Percentiles rank a stretch among this genome's conserved stretches.
Evolutionary conservation across 2,888 invertebrate species (phyloP).

Genomic region (Tholera decimalis): DNA sequence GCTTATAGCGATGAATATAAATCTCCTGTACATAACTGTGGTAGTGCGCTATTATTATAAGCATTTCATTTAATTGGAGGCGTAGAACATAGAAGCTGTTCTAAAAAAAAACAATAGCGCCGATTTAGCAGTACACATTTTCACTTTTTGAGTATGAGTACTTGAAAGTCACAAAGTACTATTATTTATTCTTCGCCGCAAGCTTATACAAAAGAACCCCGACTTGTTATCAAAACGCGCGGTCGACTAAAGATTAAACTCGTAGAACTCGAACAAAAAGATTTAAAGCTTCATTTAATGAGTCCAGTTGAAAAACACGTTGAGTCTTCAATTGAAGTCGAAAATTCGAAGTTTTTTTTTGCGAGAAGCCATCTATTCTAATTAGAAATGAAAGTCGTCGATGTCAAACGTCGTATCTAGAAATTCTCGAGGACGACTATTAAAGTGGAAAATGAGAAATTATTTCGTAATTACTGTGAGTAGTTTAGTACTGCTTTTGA

Average conservation of each 20-base stretch:
- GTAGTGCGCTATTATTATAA: constrained; percentile 2
- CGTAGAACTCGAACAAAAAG: constrained; percentile 18
- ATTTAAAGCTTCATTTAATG: constrained; percentile 40
- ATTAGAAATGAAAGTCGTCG: constrained; percentile 39
- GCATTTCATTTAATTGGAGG: constrained; percentile 24
- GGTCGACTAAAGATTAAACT: constrained; percentile 12
- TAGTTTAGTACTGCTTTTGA: constrained; percentile 24
- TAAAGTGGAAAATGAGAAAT: constrained; percentile 19
- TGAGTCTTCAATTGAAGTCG: constrained; percentile 21
- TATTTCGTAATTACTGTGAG: constrained; percentile 22
- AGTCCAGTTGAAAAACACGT: constrained; percentile 34
- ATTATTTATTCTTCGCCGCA: constrained; percentile 23
- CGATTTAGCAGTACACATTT: constrained; percentile 13
- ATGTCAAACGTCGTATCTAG: constrained; percentile 21
- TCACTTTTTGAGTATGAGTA: constrained; percentile 4
- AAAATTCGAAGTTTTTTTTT: constrained; percentile 36
- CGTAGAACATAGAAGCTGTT: neutral
- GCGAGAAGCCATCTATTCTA: constrained; percentile 42
- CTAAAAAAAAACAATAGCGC: constrained; percentile 3
- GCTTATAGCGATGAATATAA: constrained; percentile 22
- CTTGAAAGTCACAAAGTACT: constrained; percentile 11
- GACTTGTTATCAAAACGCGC: constrained; percentile 30
- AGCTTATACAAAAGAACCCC: constrained; percentile 21
- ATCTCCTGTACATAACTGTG: constrained; percentile 7
- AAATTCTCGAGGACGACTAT: constrained; percentile 7